These are phyloP conservation scores for Cladopsammia gracilis DNA, from an alignment of 64 coral and sea anemone genomes.

Conservation along the genomic window DNA sequence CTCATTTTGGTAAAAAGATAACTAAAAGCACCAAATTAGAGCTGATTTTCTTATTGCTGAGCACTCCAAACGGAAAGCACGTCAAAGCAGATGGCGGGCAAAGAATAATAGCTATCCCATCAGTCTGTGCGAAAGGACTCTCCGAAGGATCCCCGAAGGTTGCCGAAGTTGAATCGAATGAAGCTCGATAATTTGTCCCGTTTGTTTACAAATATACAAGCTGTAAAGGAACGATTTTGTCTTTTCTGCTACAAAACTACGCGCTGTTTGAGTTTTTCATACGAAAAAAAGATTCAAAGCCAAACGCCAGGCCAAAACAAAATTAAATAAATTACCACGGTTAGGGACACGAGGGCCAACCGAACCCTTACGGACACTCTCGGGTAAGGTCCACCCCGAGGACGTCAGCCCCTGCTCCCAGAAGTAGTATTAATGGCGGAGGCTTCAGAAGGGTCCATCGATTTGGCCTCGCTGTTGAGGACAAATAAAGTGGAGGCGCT, in stretches of 20 bases:
- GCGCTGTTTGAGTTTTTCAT: no score
- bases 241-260: no score
- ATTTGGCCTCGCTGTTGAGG: slow-evolving; percentile 61
- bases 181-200: no score
- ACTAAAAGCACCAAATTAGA: not conserved
- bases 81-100: slow-evolving; percentile 18
- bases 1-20: slow-evolving; percentile 58
- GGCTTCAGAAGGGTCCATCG: slow-evolving; percentile 51
- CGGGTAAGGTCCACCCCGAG: slow-evolving; percentile 62
- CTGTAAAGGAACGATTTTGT: no score
- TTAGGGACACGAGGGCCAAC: not conserved
- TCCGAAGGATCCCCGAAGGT: not conserved
- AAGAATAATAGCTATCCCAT: not conserved
- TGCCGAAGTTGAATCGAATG: no score
- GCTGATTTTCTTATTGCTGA: not conserved
- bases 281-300: no score
- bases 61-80: not conserved
- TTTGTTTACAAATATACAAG: no score
- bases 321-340: no score
- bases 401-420: slow-evolving; percentile 14
- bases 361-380: slow-evolving; percentile 15
- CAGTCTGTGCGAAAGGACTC: not conserved
- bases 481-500: slow-evolving; percentile 80
- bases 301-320: no score
- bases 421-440: slow-evolving; percentile 64